phyloP scores from a whole-genome alignment of 2,797 vertebrate species.

The Myiotriccus ornatus region DNA sequence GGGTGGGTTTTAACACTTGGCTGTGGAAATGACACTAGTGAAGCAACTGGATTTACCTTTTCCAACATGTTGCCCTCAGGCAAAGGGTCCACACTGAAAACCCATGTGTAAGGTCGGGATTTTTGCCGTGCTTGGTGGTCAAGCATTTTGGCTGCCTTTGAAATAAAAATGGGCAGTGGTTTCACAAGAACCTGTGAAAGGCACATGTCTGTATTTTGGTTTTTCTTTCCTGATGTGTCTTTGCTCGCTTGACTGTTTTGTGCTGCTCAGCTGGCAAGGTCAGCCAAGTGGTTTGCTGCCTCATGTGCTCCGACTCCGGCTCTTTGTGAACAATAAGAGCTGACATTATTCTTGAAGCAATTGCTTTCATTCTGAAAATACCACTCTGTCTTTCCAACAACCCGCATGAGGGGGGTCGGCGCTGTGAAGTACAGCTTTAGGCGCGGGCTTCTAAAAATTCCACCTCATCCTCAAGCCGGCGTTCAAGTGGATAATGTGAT shows the following conservation, averaged over 20 bases:
- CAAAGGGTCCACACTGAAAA: rapidly evolving
- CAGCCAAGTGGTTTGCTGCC: not conserved
- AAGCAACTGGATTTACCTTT: not conserved
- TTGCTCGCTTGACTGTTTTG: not conserved
- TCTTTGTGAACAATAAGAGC: not conserved
- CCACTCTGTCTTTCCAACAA: not conserved
- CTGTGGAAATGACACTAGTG: not conserved
- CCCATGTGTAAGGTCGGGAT: rapidly evolving
- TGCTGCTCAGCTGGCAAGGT: not conserved
- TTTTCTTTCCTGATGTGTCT: not conserved
- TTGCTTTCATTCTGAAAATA: not conserved
- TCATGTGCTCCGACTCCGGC: rapidly evolving
- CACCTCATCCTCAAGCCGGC: not conserved
- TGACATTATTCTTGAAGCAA: not conserved
- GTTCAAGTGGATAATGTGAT: not conserved
- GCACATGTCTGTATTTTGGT: no score
- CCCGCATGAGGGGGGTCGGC: rapidly evolving
- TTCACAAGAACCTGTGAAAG: not conserved
- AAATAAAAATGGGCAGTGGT: rapidly evolving
- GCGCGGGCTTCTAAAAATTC: not conserved
- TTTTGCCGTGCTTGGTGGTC: not conserved
- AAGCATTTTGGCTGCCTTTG: not conserved
- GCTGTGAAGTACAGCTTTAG: not conserved
- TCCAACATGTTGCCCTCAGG: rapidly evolving
- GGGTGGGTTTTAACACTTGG: rapidly evolving